phyloP scores from a whole-genome alignment of 35 echinoderm and acorn worm species.

The Hemicentrotus pulcherrimus region DNA sequence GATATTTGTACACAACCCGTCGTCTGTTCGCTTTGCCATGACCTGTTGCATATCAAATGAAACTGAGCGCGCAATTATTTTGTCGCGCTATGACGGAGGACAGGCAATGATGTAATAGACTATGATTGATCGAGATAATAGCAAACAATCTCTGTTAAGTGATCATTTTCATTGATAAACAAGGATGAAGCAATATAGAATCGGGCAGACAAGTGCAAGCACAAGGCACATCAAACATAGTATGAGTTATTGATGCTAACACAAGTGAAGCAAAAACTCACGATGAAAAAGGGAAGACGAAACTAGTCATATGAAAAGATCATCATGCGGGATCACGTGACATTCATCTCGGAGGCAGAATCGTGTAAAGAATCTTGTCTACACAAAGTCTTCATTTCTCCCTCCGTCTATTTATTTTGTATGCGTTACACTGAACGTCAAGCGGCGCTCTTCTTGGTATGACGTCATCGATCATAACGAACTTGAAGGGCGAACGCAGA shows the following conservation, averaged over 20 bases:
- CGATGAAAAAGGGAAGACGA: background rate
- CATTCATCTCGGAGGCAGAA: background rate
- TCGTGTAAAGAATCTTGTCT: conserved; percentile 4
- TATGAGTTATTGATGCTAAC: background rate
- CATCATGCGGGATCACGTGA: background rate
- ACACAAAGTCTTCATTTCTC: background rate
- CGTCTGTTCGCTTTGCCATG: background rate
- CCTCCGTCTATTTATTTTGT: background rate
- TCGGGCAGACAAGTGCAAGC: background rate
- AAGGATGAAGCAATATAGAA: background rate
- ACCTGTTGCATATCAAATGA: conserved; percentile 1
- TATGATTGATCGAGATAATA: background rate
- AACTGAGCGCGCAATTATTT: background rate
- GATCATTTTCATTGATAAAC: conserved; percentile 12
- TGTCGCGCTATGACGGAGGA: background rate
- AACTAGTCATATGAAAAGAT: background rate
- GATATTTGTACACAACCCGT: background rate
- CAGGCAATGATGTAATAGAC: background rate
- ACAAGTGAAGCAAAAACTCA: background rate
- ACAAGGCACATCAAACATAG: background rate
- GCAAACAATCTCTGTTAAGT: background rate
- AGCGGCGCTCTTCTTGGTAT: background rate
- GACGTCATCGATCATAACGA: background rate
- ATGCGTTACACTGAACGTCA: background rate
- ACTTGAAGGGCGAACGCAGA: background rate